These are phyloP conservation scores for Nesogale talazaci DNA, from an alignment of 2,113 vertebrate species.

Conservation along the genomic window DNA sequence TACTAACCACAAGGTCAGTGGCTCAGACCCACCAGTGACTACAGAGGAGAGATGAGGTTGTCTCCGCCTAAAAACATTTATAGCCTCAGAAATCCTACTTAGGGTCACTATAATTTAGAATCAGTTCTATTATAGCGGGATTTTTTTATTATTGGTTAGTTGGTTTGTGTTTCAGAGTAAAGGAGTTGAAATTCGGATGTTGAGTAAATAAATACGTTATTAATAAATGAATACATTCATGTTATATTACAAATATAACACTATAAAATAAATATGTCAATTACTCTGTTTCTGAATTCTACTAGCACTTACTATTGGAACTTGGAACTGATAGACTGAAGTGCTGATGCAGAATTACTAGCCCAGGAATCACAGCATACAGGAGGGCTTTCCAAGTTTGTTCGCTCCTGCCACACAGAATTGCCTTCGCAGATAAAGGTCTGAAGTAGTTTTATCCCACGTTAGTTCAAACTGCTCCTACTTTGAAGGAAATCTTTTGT, in stretches of 20 bases:
- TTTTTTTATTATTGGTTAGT: no score
- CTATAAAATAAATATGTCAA: no score
- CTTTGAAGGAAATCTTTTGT: conserved; percentile 53
- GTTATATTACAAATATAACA: not conserved
- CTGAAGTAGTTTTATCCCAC: not conserved
- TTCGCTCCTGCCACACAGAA: not conserved
- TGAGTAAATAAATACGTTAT: not conserved
- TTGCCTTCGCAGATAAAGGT: not conserved
- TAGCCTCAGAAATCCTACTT: no score
- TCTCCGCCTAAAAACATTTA: no score
- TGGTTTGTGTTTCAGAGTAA: not conserved
- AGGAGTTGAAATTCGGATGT: not conserved
- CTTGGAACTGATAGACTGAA: no score
- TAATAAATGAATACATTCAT: not conserved
- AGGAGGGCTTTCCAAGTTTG: not conserved
- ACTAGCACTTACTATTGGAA: no score
- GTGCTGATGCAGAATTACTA: not conserved
- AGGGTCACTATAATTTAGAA: no score
- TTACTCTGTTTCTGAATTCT: no score
- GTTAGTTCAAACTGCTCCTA: conserved; percentile 2
- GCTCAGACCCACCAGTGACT: no score
- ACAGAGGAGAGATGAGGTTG: no score
- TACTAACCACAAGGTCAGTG: no score
- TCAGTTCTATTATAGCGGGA: no score
- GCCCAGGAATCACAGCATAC: not conserved